Evolutionary conservation across 2,797 vertebrate species (phyloP), one percentile per base, ranked within the genome.

Genomic region (Hyperoplus immaculatus): DNA sequence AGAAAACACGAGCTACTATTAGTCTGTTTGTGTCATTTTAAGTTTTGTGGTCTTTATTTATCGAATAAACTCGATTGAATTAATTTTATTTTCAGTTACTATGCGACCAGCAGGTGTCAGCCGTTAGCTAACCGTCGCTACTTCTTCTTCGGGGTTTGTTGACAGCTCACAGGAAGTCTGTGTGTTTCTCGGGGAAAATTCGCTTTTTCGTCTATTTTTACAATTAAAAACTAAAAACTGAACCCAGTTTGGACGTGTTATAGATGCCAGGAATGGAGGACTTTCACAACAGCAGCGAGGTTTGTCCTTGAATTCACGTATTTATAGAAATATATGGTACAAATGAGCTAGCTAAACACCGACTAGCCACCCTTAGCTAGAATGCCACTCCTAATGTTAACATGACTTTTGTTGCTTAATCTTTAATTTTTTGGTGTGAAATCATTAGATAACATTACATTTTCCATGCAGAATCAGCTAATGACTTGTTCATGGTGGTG

Each of bases 241-340:
- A 0, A 3, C 2, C 0, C 8, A 0, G 1, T 2, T 2, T 0
- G 47, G 13, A 39, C 1, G 62, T 0, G 4, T 4, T 5, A 2
- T 4, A 51, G 4, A 43, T 14, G 53, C 46, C 70, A 47, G 84
- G 53, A 6, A 96, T 95, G 94, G 94, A 95, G 60, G 94, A 95
- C 16, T 94, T 83, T 69, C 92, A 93, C 0, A 85, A 89, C 72
- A 84, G 90, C 46, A 93, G 86, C 45, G 94, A 95, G 93, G 95
- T 96, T 65, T 1, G 89, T 80, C 0, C 3, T 11, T 10, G 0
- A 18, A 16, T 18, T 0, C 0, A 5, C 7, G 1, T 21, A 2
- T 62, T 46, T 11, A 5, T 13, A 5, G 1, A 1, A 39, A 6
- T 1, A 3, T 15, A 6, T 7, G 8, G 5, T 43, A 14, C 7